phyloP scores from a whole-genome alignment of 2,888 invertebrate species.

The Parnassius smintheus region DNA sequence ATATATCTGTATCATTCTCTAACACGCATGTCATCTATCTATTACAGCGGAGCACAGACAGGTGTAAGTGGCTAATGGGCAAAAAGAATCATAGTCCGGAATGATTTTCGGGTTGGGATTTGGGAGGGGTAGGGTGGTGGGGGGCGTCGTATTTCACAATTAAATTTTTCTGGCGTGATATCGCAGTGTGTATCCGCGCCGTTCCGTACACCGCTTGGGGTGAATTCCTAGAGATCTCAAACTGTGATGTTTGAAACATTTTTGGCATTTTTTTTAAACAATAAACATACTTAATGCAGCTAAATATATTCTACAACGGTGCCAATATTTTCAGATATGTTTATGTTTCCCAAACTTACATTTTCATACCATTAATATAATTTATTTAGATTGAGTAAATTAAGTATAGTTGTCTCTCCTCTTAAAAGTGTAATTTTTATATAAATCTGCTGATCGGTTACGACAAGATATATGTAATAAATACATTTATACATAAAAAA shows the following conservation, averaged over 20 bases:
- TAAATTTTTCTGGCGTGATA: slow-evolving; percentile 76
- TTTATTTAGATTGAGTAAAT: too few relatives aligned
- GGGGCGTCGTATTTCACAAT: slow-evolving; percentile 72
- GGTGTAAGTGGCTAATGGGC: slow-evolving; percentile 1
- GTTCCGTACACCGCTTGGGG: slow-evolving; percentile 55
- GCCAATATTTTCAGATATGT: too few relatives aligned
- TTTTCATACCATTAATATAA: too few relatives aligned
- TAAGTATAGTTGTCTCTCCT: too few relatives aligned
- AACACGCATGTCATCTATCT: not conserved
- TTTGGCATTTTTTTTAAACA: too few relatives aligned
- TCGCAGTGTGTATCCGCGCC: slow-evolving; percentile 66
- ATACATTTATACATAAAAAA: too few relatives aligned
- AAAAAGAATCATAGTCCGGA: slow-evolving; percentile 16
- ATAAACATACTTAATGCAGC: too few relatives aligned
- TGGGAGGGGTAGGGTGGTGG: slow-evolving; percentile 31
- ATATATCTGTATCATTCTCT: not conserved
- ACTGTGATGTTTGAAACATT: slow-evolving; percentile 32
- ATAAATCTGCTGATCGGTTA: too few relatives aligned
- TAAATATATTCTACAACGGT: too few relatives aligned
- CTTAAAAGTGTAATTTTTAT: too few relatives aligned
- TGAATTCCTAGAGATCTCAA: slow-evolving; percentile 48
- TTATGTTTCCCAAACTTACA: too few relatives aligned
- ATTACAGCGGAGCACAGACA: not conserved
- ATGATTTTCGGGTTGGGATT: slow-evolving; percentile 37
- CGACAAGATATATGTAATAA: too few relatives aligned